A percentile compares a stretch with the other conserved stretches of the same genome.
Conservation (phyloP, 2,113 vertebrate species). For the Stomatorhinus ivindoensis region DNA sequence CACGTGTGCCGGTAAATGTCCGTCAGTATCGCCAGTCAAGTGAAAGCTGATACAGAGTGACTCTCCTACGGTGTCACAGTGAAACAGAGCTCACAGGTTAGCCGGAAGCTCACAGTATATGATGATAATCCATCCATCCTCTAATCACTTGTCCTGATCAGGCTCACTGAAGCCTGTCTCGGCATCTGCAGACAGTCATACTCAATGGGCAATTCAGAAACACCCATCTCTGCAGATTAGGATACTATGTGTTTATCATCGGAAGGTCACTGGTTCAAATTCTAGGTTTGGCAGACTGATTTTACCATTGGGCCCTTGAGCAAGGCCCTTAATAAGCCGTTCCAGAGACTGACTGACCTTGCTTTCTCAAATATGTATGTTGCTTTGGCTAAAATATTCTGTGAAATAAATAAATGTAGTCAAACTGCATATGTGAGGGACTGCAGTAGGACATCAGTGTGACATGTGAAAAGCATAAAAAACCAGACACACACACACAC, state of each 20-base stretch:
- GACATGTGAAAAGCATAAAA: no score
- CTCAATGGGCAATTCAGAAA: not conserved
- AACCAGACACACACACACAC: no score
- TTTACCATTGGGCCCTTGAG: not conserved
- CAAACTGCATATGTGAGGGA: not conserved
- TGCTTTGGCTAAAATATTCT: not conserved
- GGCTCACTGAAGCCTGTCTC: not conserved
- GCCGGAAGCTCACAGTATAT: not conserved
- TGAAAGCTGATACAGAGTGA: not conserved
- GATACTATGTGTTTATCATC: not conserved
- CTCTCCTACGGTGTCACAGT: not conserved
- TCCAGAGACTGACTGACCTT: not conserved
- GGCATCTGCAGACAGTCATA: not conserved
- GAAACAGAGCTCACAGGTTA: not conserved
- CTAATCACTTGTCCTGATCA: not conserved
- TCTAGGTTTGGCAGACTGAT: not conserved
- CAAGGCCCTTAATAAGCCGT: no score
- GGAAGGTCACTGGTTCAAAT: not conserved
- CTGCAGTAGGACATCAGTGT: not conserved
- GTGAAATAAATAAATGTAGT: not conserved
- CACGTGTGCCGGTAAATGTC: constrained; percentile 79
- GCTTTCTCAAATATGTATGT: not conserved
- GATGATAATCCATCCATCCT: not conserved
- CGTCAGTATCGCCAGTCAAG: not conserved
- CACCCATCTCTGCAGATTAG: not conserved